These are phyloP conservation scores for Misgurnus mizolepis DNA, from an alignment of 2,113 vertebrate genomes.

Conservation along the genomic window DNA sequence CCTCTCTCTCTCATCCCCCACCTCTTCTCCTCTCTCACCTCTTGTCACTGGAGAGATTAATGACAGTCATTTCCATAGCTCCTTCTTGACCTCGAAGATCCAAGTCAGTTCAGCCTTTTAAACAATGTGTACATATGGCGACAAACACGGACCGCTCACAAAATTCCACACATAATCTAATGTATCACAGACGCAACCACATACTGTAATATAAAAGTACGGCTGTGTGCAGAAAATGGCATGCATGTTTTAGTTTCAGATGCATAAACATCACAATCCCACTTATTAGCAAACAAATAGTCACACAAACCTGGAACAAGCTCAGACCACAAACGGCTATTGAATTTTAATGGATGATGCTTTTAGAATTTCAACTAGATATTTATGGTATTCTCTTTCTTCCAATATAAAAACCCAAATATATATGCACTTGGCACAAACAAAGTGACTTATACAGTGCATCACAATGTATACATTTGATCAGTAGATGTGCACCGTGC, in stretches of 20 bases:
- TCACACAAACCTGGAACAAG: not conserved
- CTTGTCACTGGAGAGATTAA: constrained; percentile 78
- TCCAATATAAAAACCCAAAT: not conserved
- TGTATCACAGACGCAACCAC: not conserved
- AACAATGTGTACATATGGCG: constrained; percentile 51
- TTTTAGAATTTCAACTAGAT: constrained; percentile 12
- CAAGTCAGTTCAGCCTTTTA: constrained; percentile 62
- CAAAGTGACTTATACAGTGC: not conserved
- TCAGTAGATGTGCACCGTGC: too few species aligned
- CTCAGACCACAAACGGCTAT: not conserved
- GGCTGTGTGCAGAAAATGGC: not conserved
- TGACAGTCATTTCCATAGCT: constrained; percentile 77
- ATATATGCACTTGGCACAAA: not conserved
- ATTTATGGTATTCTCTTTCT: not conserved
- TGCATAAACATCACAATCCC: not conserved
- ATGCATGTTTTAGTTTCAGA: not conserved
- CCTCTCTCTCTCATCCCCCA: constrained; percentile 15
- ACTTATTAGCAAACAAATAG: constrained; percentile 15
- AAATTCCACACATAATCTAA: not conserved
- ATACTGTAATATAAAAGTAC: not conserved
- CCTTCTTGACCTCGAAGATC: constrained; percentile 70
- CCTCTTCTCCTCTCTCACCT: constrained; percentile 30
- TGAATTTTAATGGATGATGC: constrained; percentile 20
- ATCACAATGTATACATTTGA: too few species aligned
- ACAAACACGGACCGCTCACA: constrained; percentile 4